Conservation (phyloP, 2,113 vertebrate species). For the Crotalus helleri region DNA sequence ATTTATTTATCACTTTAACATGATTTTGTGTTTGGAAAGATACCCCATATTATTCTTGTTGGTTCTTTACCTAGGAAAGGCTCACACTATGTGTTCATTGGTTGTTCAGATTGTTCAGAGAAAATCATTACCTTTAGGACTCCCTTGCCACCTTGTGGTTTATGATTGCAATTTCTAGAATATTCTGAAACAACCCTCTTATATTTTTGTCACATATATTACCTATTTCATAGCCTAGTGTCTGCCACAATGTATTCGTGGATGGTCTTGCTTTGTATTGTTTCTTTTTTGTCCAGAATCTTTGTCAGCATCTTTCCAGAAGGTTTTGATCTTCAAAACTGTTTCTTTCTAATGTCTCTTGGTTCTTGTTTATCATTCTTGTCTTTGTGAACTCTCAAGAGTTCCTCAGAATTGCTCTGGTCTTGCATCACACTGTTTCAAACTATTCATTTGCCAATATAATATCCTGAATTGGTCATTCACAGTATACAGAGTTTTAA, state of each 20-base stretch:
- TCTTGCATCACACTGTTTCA: not conserved
- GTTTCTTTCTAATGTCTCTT: not conserved
- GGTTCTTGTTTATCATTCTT: not conserved
- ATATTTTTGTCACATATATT: not conserved
- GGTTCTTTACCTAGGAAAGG: not conserved
- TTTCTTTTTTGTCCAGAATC: not conserved
- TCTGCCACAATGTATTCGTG: not conserved
- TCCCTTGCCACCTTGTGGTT: not conserved
- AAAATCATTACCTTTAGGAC: not conserved
- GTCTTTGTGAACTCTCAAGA: not conserved
- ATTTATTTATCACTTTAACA: not conserved
- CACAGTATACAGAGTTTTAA: not conserved
- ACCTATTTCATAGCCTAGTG: not conserved
- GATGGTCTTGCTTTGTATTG: not conserved
- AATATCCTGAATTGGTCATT: not conserved
- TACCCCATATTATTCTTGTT: not conserved
- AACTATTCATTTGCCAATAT: not conserved
- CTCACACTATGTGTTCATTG: not conserved
- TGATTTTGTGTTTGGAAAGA: not conserved
- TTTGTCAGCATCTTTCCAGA: not conserved
- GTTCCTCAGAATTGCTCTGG: not conserved
- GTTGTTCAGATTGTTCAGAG: not conserved
- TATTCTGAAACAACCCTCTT: not conserved
- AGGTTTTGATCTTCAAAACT: not conserved
- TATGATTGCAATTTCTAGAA: not conserved